Percentiles rank a stretch among this genome's conserved stretches.
phyloP scores from a whole-genome alignment of 2,113 vertebrate genomes.

The Hydrochoerus hydrochaeris region DNA sequence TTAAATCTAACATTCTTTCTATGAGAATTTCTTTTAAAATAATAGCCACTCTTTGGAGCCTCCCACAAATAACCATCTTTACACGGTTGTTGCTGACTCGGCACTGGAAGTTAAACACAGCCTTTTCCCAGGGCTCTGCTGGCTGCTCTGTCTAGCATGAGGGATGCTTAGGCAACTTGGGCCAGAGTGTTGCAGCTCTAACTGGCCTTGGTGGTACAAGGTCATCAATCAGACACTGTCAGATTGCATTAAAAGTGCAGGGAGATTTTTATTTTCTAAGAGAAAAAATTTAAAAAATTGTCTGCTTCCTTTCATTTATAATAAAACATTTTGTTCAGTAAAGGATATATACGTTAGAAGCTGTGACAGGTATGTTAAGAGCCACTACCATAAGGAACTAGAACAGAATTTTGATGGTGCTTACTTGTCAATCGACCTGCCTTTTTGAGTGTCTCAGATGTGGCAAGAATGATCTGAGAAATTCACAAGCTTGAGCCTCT shows the following conservation, averaged over 20 bases:
- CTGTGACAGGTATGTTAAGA: background rate
- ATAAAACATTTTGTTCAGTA: background rate
- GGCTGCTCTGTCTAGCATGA: background rate
- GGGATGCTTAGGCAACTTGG: background rate
- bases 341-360: background rate
- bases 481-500: background rate
- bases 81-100: slow-evolving; percentile 70
- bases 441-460: background rate
- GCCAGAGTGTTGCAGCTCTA: background rate
- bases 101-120: slow-evolving; percentile 47
- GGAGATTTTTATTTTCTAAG: slow-evolving; percentile 7
- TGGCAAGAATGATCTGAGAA: background rate
- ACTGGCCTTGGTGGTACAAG: background rate
- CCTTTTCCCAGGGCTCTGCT: slow-evolving; percentile 62
- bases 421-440: background rate
- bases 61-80: slow-evolving; percentile 77
- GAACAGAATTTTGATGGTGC: background rate
- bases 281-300: background rate
- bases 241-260: background rate
- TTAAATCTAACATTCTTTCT: slow-evolving; percentile 74
- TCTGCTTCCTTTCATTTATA: background rate
- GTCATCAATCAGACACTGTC: background rate
- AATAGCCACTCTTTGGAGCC: slow-evolving; percentile 74
- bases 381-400: background rate
- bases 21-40: slow-evolving; percentile 81